Evolutionary conservation across 2,888 invertebrate species (phyloP).

Genomic region (Ernsta delagoae): DNA sequence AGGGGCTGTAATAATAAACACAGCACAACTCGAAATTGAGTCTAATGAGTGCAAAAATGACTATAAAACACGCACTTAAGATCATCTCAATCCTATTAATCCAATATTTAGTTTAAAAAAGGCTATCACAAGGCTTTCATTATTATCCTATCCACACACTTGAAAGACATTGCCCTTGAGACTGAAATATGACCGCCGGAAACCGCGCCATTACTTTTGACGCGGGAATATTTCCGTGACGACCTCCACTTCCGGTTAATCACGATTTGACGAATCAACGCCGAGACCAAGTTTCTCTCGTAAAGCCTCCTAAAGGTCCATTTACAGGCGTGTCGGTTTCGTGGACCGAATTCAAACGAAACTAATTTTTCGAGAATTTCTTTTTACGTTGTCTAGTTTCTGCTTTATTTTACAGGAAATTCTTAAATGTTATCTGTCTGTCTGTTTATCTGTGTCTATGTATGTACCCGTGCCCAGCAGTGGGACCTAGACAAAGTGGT

Average conservation of each 20-base stretch:
- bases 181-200: constrained; percentile 12
- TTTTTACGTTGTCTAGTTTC: background rate
- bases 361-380: background rate
- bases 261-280: background rate
- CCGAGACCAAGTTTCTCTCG: background rate
- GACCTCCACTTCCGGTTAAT: constrained; percentile 14
- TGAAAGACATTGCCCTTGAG: background rate
- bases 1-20: no score
- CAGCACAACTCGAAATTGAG: no score
- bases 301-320: background rate
- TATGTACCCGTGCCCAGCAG: background rate
- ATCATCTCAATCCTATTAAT: no score
- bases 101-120: no score
- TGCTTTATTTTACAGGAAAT: no score
- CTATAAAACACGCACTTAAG: no score
- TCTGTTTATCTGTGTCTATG: no score
- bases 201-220: constrained; percentile 17
- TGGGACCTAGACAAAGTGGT: background rate
- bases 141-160: no score
- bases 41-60: no score
- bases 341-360: background rate
- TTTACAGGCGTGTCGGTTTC: background rate
- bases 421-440: no score
- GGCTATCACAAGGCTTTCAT: background rate
- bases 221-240: constrained; percentile 18